phyloP scores from a whole-genome alignment of 2,888 invertebrate species.

The Apamea anceps region DNA sequence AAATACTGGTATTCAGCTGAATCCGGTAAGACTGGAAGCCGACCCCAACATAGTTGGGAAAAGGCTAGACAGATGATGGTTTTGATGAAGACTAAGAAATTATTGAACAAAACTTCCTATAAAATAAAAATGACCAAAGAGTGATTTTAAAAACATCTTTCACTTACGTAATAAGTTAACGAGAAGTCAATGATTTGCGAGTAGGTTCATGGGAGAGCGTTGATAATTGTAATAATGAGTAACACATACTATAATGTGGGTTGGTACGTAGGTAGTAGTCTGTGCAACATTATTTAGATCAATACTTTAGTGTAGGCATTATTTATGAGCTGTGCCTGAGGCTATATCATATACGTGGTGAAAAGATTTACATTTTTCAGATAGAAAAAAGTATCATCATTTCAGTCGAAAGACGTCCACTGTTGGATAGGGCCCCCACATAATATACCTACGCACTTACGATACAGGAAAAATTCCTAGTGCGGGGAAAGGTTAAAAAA shows the following conservation, averaged over 20 bases:
- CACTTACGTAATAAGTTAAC: constrained; percentile 1
- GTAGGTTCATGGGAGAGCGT: constrained; percentile 52
- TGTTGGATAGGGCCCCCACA: too few relatives aligned
- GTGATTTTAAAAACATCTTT: neutral
- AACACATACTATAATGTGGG: constrained; percentile 37
- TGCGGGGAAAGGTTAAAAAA: too few relatives aligned
- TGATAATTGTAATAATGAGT: constrained; percentile 50
- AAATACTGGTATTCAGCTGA: neutral
- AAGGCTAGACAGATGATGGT: neutral
- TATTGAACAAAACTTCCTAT: neutral
- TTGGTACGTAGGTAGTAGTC: constrained; percentile 29
- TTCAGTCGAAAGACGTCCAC: too few relatives aligned
- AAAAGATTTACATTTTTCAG: neutral
- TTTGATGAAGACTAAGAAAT: neutral
- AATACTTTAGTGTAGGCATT: constrained; percentile 23
- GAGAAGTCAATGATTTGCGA: constrained; percentile 48
- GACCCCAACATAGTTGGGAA: neutral
- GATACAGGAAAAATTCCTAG: too few relatives aligned
- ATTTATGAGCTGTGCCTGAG: constrained; percentile 30
- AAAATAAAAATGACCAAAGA: neutral
- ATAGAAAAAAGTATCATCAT: too few relatives aligned
- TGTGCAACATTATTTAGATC: constrained; percentile 49
- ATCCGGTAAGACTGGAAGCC: neutral
- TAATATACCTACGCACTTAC: too few relatives aligned
- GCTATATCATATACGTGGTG: neutral